Percentiles rank a stretch among this genome's conserved stretches.
phyloP scores from a whole-genome alignment of 2,888 invertebrate species.

The Pterobdella sp. region DNA sequence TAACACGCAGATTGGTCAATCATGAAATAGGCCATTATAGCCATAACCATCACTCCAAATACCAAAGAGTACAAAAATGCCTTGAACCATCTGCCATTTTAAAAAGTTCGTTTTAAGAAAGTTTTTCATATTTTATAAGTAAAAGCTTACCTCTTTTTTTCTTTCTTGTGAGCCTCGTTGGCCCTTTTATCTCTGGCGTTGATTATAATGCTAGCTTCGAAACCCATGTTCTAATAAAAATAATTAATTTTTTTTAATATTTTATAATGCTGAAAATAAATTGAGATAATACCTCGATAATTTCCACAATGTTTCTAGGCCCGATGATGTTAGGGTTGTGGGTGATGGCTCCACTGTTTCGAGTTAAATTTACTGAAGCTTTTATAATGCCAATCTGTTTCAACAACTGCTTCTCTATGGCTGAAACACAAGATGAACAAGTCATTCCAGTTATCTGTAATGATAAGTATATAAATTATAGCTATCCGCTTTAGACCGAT shows the following conservation, averaged over 20 bases:
- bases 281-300: conserved; percentile 60
- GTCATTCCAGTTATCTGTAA: conserved; percentile 66
- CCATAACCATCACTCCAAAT: conserved; percentile 92
- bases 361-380: conserved; percentile 79
- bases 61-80: conserved; percentile 84
- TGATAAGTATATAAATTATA: no score
- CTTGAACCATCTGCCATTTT: conserved; percentile 79
- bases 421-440: conserved; percentile 87
- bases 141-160: background rate
- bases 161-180: background rate
- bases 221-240: conserved; percentile 23
- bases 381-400: conserved; percentile 71
- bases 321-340: conserved; percentile 67
- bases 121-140: no score
- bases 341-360: conserved; percentile 72
- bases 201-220: conserved; percentile 14
- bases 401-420: conserved; percentile 75
- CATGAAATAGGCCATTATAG: conserved; percentile 93
- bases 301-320: conserved; percentile 76
- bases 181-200: background rate
- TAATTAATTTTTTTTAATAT: background rate
- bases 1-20: conserved; percentile 37
- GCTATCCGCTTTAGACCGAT: no score
- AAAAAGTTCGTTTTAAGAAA: no score
- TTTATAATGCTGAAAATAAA: no score